A percentile compares a stretch with the other conserved stretches of the same genome.
Evolutionary conservation across 2,797 vertebrate genomes (phyloP).

Genomic region (Bufotes viridis): DNA sequence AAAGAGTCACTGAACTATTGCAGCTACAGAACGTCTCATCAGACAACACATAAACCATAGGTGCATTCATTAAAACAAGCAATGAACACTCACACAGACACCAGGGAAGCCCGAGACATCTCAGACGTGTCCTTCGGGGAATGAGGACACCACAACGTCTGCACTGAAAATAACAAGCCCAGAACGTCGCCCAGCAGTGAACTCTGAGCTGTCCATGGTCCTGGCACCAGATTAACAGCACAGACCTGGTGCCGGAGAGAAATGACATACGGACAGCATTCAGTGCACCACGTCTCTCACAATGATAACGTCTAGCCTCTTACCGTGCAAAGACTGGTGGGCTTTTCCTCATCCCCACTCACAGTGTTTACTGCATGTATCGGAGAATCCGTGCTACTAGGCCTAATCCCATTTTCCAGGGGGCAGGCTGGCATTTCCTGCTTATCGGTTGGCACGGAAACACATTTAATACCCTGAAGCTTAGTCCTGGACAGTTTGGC

Average conservation of each 20-base stretch:
- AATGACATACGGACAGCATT: background rate
- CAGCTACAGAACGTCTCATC: no score
- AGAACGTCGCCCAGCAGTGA: background rate
- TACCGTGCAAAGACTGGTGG: slow-evolving; percentile 37
- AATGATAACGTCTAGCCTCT: slow-evolving; percentile 7
- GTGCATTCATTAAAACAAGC: background rate
- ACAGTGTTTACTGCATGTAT: slow-evolving; percentile 39
- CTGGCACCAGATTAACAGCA: slow-evolving; percentile 9
- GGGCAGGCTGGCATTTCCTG: slow-evolving; percentile 59
- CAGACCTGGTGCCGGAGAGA: background rate
- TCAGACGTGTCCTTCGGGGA: background rate
- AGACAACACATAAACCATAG: background rate
- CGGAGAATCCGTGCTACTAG: slow-evolving; percentile 16
- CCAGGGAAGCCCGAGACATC: background rate
- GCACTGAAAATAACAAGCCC: background rate
- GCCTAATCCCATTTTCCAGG: slow-evolving; percentile 62
- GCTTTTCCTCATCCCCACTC: slow-evolving; percentile 41
- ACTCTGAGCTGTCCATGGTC: slow-evolving; percentile 47
- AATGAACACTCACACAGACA: background rate
- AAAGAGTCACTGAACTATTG: background rate
- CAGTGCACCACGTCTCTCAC: background rate
- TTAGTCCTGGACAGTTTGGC: slow-evolving; percentile 57
- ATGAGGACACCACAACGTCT: background rate
- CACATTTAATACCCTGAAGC: slow-evolving; percentile 58
- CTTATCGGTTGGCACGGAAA: slow-evolving; percentile 58